phyloP scores from a whole-genome alignment of 2,888 invertebrate species.

The Baronia brevicornis region DNA sequence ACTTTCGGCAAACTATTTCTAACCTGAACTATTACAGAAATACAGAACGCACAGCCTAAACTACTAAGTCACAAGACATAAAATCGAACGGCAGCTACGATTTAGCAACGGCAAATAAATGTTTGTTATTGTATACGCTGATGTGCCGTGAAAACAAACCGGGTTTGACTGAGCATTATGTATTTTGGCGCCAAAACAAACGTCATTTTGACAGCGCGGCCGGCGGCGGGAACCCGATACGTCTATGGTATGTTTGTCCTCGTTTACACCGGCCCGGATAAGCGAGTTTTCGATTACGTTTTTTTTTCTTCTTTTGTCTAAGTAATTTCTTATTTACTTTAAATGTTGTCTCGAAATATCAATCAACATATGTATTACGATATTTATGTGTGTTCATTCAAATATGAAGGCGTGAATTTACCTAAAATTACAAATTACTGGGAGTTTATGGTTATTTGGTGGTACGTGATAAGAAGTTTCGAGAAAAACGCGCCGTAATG shows the following conservation, averaged over 20 bases:
- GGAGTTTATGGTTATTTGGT: no score
- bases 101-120: constrained; percentile 31
- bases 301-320: no score
- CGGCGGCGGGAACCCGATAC: constrained; percentile 70
- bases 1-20: constrained; percentile 23
- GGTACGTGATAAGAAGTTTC: no score
- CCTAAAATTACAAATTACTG: no score
- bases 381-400: no score
- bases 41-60: constrained; percentile 14
- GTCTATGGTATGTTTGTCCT: constrained; percentile 65
- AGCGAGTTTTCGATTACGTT: constrained; percentile 63
- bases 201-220: constrained; percentile 73
- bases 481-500: no score
- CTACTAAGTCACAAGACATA: constrained; percentile 30
- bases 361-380: no score
- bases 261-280: constrained; percentile 63
- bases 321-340: no score
- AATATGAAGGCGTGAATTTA: no score
- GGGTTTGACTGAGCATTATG: constrained; percentile 69
- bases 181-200: constrained; percentile 76
- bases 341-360: no score
- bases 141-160: constrained; percentile 72
- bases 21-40: constrained; percentile 42
- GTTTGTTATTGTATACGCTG: constrained; percentile 45
- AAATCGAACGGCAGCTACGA: constrained; percentile 26